Evolutionary conservation across 1,140 invertebrate genomes (phyloP).

Genomic region (Drosophila melanica): DNA sequence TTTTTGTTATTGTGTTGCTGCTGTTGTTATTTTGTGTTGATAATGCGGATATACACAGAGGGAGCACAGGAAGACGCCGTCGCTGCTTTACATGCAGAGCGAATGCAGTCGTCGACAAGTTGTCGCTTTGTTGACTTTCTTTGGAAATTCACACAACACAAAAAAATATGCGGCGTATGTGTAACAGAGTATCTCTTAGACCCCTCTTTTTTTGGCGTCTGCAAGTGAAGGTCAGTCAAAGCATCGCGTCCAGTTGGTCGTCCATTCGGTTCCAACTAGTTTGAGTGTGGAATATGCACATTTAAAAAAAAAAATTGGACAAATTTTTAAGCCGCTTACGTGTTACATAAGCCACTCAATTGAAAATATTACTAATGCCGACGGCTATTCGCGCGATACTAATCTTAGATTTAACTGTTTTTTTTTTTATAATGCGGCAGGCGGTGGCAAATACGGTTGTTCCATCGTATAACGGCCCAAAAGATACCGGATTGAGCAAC

Average conservation of each 20-base stretch:
- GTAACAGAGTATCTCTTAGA: constrained; percentile 1
- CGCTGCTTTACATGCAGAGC: constrained; percentile 37
- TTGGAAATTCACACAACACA: constrained; percentile 35
- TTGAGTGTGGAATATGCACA: background rate
- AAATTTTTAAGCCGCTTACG: constrained; percentile 27
- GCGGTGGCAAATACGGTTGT: background rate
- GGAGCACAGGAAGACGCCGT: constrained; percentile 11
- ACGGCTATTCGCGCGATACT: background rate
- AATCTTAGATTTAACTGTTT: background rate
- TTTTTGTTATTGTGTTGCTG: background rate
- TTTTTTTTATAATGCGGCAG: background rate
- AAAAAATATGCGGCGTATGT: constrained; percentile 33
- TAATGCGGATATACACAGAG: constrained; percentile 42
- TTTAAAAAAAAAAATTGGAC: no score
- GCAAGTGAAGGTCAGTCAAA: constrained; percentile 42
- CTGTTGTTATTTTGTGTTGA: constrained; percentile 27
- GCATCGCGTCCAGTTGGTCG: background rate
- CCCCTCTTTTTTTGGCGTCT: background rate
- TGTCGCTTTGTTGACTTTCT: constrained; percentile 43
- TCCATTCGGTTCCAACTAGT: background rate
- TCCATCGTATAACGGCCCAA: no score
- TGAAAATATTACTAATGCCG: constrained; percentile 2
- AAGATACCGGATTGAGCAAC: no score
- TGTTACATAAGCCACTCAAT: constrained; percentile 22
- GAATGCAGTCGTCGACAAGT: constrained; percentile 24